Evolutionary conservation across 2,888 invertebrate species (phyloP).

Genomic region (Drosophila parthenogenetica): DNA sequence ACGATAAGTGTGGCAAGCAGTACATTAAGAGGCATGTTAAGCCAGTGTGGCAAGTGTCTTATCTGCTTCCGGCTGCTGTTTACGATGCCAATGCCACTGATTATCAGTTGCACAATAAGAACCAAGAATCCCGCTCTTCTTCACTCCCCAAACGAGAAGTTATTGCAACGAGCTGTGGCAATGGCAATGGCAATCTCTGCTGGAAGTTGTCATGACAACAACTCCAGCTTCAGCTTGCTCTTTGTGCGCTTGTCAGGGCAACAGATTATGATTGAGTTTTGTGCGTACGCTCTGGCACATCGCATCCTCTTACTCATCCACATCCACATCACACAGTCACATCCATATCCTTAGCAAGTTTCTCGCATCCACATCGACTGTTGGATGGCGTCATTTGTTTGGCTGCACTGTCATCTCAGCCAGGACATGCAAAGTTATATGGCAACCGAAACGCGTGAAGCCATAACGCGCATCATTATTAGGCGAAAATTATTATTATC

Average conservation of each 20-base stretch:
- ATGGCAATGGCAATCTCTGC: slow-evolving; percentile 29
- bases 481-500: slow-evolving; percentile 82
- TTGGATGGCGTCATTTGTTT: slow-evolving; percentile 66
- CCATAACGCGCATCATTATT: slow-evolving; percentile 81
- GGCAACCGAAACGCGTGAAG: slow-evolving; percentile 64
- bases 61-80: slow-evolving; percentile 74
- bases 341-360: not conserved
- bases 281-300: slow-evolving; percentile 30
- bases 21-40: slow-evolving; percentile 68
- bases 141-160: slow-evolving; percentile 67
- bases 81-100: slow-evolving; percentile 77
- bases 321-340: not conserved
- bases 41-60: slow-evolving; percentile 72
- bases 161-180: slow-evolving; percentile 70
- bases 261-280: slow-evolving; percentile 81
- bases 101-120: slow-evolving; percentile 71
- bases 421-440: slow-evolving; percentile 74
- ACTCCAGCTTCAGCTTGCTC: slow-evolving; percentile 24
- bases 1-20: slow-evolving; percentile 19
- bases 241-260: slow-evolving; percentile 55
- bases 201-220: slow-evolving; percentile 67
- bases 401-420: slow-evolving; percentile 63
- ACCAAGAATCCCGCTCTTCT: slow-evolving; percentile 15
- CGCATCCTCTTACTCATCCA: not conserved
- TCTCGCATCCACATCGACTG: not conserved